A percentile compares a stretch with the other conserved stretches of the same genome.
Conservation (phyloP, 2,113 vertebrate genomes). For the Neodontobutis hainanensis region DNA sequence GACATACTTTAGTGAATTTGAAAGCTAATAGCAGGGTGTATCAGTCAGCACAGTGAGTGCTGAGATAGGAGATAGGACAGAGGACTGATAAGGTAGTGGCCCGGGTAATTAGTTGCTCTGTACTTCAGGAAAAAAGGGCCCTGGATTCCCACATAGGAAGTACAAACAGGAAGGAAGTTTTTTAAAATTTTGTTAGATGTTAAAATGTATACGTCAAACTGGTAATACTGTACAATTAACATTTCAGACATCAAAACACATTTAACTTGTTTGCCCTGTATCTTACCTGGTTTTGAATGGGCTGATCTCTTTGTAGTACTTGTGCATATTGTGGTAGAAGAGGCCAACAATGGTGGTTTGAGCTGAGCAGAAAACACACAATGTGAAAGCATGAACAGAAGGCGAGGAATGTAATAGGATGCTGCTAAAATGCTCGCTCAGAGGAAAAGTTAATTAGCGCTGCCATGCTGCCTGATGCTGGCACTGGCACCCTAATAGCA, state of each 20-base stretch:
- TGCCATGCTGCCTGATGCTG: conserved; percentile 46
- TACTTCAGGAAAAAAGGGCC: conserved; percentile 50
- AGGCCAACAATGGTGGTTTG: conserved; percentile 92
- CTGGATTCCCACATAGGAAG: conserved; percentile 38
- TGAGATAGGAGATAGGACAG: conserved; percentile 61
- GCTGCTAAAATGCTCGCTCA: conserved; percentile 56
- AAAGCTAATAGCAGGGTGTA: conserved; percentile 68
- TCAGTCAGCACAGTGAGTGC: conserved; percentile 63
- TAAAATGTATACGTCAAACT: background rate
- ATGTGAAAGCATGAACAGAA: conserved; percentile 4
- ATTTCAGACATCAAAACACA: background rate
- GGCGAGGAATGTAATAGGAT: conserved; percentile 63
- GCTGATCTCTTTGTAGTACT: conserved; percentile 83
- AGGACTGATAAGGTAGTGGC: conserved; percentile 64
- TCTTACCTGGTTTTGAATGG: conserved; percentile 87
- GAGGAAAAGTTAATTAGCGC: conserved; percentile 77
- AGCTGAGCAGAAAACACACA: conserved; percentile 68
- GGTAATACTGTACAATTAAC: background rate
- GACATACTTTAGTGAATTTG: conserved; percentile 25
- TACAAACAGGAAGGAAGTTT: conserved; percentile 17
- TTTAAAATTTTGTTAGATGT: no score
- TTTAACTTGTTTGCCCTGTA: background rate
- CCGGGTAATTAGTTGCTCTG: conserved; percentile 37
- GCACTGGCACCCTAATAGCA: conserved; percentile 62
- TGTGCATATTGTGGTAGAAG: conserved; percentile 90